Base-by-base conservation (phyloP, 2,797 vertebrate genomes). In the Eptatretus atami region DNA sequence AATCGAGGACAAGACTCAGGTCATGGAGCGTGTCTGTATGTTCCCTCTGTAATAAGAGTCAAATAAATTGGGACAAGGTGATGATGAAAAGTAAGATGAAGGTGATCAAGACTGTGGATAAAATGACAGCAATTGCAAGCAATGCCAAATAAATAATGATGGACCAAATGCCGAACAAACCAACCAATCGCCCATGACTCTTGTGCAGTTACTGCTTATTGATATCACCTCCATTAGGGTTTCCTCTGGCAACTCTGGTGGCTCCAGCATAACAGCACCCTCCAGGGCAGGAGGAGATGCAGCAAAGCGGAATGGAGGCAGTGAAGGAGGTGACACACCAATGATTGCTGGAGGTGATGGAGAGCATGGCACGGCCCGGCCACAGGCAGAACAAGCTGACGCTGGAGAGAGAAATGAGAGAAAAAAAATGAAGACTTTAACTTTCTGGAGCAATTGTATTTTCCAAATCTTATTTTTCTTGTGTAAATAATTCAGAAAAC, bases 191-290 rank as follows among this genome's bases (percentile, higher is more conserved):
- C 14, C 3, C 25, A 52, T 9, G 15, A 53, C 14, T 64, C 64
- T 15, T 12, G 19, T 14, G 6, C 9, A 60, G 9, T 60, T 19
- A 44, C 31, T 44, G 31, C 3, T 44, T 44, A 44, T 44, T 8
- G 31, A 44, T 44, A 44, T 44, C 70, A 94, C 92, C 83, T 94
- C 87, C 88, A 98, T 93, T 12, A 98, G 78, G 0, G 87, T 95
- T 65, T 98, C 90, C 68, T 86, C 86, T 0, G 83, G 84, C 15
- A 95, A 71, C 67, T 86, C 87, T 1, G 87, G 90, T 66, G 82
- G 83, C 66, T 84, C 80, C 44, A 95, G 90, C 0, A 79, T 77
- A n/a, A 83, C 72, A 4, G 70, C 72, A 19, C 76, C 74, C 67
- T 78, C 77, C 68, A 81, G 73, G 68, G 80, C 77, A 1, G 76